Conservation (phyloP, 2,797 vertebrate genomes). For the Tolypeutes matacus region DNA sequence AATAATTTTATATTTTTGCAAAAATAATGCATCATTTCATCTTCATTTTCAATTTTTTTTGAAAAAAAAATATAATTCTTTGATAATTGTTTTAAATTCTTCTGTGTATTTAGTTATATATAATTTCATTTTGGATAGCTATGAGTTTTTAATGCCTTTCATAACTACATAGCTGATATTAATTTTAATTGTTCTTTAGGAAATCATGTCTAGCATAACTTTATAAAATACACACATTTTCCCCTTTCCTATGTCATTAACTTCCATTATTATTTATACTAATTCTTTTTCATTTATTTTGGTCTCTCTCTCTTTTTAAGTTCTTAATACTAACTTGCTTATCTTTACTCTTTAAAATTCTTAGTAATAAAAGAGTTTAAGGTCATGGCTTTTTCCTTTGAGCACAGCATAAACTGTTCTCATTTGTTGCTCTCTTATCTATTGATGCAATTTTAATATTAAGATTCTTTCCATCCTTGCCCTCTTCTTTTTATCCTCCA, state of each 20-base stretch:
- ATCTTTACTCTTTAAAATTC: neutral
- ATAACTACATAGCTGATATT: neutral
- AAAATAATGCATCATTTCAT: neutral
- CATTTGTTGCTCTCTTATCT: neutral
- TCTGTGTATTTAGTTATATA: neutral
- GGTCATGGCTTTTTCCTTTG: rapidly evolving
- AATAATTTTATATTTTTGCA: neutral
- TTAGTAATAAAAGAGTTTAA: neutral
- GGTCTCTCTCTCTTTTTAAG: too few relatives aligned
- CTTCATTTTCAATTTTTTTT: neutral
- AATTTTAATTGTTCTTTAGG: neutral
- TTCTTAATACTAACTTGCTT: neutral
- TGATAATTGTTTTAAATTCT: neutral
- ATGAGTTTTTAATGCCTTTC: neutral
- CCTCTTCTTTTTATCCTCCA: neutral
- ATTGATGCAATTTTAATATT: neutral
- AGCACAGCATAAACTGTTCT: neutral
- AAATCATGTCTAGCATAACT: neutral
- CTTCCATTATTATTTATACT: neutral
- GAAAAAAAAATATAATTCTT: neutral
- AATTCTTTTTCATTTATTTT: neutral
- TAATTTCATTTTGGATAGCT: neutral
- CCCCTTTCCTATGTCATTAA: neutral
- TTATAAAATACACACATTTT: neutral
- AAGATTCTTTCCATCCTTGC: rapidly evolving